Percentiles rank a stretch among this genome's conserved stretches.
These are phyloP conservation scores for Psylliodes chrysocephalus DNA, from an alignment of 2,888 invertebrate genomes.

Conservation along the genomic window DNA sequence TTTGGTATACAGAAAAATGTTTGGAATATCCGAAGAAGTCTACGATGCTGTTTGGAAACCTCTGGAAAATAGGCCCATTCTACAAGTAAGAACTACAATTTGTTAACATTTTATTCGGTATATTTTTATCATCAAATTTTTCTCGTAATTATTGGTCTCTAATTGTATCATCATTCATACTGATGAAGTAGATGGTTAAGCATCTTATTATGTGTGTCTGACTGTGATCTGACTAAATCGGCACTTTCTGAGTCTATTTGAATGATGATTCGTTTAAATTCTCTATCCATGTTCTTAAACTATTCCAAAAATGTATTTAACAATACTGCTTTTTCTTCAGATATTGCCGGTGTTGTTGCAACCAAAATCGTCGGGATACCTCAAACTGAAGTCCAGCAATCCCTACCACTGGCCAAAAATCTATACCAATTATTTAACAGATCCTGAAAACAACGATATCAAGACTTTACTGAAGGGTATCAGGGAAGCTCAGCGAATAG, in stretches of 20 bases:
- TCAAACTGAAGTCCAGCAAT: slow-evolving; percentile 75
- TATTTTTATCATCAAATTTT: no score
- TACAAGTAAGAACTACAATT: slow-evolving; percentile 37
- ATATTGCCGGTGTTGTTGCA: slow-evolving; percentile 77
- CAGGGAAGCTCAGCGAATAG: slow-evolving; percentile 66
- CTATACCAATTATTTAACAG: slow-evolving; percentile 82
- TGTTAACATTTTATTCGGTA: no score
- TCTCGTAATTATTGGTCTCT: no score
- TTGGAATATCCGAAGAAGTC: slow-evolving; percentile 69
- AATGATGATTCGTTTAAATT: no score
- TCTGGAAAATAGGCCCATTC: slow-evolving; percentile 62
- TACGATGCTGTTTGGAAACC: slow-evolving; percentile 69
- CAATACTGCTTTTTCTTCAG: no score
- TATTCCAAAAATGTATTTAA: no score
- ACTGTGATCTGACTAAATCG: no score
- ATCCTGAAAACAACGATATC: slow-evolving; percentile 67
- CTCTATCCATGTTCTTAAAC: no score
- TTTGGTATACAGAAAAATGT: slow-evolving; percentile 53
- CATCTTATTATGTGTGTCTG: no score
- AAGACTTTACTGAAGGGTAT: slow-evolving; percentile 60
- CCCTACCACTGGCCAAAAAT: slow-evolving; percentile 79
- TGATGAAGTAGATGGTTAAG: no score
- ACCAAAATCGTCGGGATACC: slow-evolving; percentile 76
- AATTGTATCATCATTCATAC: no score
- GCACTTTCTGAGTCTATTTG: no score